A percentile compares a stretch with the other conserved stretches of the same genome.
These are phyloP conservation scores for Cyrtodaria siliqua DNA, from an alignment of 2,888 invertebrate genomes.

Conservation along the genomic window DNA sequence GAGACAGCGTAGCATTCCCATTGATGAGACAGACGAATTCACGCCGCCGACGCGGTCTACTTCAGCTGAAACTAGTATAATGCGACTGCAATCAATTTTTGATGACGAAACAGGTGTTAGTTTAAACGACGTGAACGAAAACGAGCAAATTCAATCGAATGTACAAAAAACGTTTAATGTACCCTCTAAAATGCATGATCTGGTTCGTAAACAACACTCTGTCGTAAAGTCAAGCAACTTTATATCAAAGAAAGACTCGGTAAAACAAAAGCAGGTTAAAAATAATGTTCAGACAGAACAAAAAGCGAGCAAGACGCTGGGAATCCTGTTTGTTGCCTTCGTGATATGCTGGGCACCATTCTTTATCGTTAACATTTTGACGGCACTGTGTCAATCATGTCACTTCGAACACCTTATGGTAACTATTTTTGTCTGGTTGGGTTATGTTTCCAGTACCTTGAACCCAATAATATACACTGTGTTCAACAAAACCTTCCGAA, in stretches of 20 bases:
- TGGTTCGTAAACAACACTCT: conserved; percentile 63
- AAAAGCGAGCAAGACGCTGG: conserved; percentile 95
- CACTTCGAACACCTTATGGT: conserved; percentile 88
- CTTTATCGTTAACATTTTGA: conserved; percentile 83
- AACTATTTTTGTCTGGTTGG: conserved; percentile 85
- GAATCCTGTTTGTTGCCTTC: conserved; percentile 85
- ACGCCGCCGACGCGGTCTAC: neutral
- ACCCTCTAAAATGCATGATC: conserved; percentile 53
- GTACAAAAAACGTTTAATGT: conserved; percentile 43
- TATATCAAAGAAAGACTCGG: conserved; percentile 63
- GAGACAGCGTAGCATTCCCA: conserved; percentile 33
- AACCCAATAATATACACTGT: conserved; percentile 86
- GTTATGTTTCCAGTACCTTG: conserved; percentile 84
- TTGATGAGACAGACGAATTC: conserved; percentile 26
- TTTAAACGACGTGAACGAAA: conserved; percentile 13
- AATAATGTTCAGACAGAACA: conserved; percentile 92
- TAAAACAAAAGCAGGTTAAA: conserved; percentile 63
- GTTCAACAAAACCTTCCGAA: conserved; percentile 85
- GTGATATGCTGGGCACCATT: conserved; percentile 86
- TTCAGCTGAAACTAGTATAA: conserved; percentile 27
- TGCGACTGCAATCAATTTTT: neutral
- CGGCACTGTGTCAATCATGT: conserved; percentile 90
- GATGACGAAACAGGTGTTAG: neutral
- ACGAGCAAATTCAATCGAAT: conserved; percentile 4
- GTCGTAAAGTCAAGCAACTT: conserved; percentile 56